A percentile compares a stretch with the other conserved stretches of the same genome.
phyloP scores from a whole-genome alignment of 2,888 invertebrate species.

The Xanthostigma xanthostigma region DNA sequence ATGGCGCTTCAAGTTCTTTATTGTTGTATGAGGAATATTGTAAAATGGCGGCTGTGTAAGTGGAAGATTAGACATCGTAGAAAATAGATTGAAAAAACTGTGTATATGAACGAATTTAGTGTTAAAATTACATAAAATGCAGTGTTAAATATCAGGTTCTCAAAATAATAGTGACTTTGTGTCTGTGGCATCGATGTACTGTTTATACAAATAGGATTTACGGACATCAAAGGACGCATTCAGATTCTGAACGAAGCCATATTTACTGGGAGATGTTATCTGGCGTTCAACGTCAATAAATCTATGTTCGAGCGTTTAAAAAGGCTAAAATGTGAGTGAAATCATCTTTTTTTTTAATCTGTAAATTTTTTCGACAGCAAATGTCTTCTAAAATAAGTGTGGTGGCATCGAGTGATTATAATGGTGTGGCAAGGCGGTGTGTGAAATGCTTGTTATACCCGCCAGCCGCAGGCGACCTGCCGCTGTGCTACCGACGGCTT shows the following conservation, averaged over 20 bases:
- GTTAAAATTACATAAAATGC: conserved; percentile 1
- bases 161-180: background rate
- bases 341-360: no score
- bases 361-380: no score
- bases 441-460: no score
- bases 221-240: conserved; percentile 5
- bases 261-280: conserved; percentile 41
- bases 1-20: conserved; percentile 39
- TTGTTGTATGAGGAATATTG: conserved; percentile 41
- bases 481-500: no score
- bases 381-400: no score
- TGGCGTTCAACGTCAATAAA: conserved; percentile 27
- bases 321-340: background rate
- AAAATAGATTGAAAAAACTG: conserved; percentile 17
- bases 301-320: background rate
- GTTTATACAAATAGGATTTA: background rate
- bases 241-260: conserved; percentile 38
- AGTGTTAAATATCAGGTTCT: background rate
- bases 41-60: conserved; percentile 54
- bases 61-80: conserved; percentile 42
- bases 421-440: no score
- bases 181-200: conserved; percentile 1
- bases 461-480: no score
- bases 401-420: no score
- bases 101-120: background rate